phyloP scores from a whole-genome alignment of 2,113 vertebrate species.

The Syngnathus scovelli region DNA sequence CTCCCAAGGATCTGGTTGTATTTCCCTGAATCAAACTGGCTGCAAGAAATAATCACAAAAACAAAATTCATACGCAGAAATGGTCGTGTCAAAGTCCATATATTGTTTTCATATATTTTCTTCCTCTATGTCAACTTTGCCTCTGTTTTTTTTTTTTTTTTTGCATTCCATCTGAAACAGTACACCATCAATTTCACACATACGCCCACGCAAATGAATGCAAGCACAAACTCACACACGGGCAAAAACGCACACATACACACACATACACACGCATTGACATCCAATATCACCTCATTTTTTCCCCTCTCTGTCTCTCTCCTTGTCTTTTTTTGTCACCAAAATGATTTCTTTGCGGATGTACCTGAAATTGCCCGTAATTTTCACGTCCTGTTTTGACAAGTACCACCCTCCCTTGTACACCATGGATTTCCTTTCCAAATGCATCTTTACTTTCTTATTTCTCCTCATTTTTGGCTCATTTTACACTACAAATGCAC shows the following conservation, averaged over 20 bases:
- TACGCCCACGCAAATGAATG: not conserved
- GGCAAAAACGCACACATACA: not conserved
- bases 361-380: slow-evolving; percentile 50
- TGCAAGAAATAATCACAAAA: not conserved
- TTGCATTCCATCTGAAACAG: not conserved
- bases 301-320: slow-evolving; percentile 1
- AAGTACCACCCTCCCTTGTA: slow-evolving; percentile 10
- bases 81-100: not conserved
- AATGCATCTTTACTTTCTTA: slow-evolving; percentile 29
- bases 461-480: slow-evolving; percentile 31
- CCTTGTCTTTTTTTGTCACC: slow-evolving; percentile 7
- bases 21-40: not conserved
- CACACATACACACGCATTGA: slow-evolving; percentile 3
- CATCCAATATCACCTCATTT: slow-evolving; percentile 37
- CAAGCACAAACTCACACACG: not conserved
- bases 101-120: not conserved
- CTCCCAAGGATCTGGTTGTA: not conserved
- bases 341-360: slow-evolving; percentile 39
- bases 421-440: not conserved
- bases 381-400: slow-evolving; percentile 53
- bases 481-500: slow-evolving; percentile 19
- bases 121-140: not conserved
- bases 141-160: not conserved
- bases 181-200: not conserved
- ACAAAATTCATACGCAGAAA: not conserved